These are phyloP conservation scores for Malurus splendens DNA, from an alignment of 2,797 vertebrate species.

Conservation along the genomic window DNA sequence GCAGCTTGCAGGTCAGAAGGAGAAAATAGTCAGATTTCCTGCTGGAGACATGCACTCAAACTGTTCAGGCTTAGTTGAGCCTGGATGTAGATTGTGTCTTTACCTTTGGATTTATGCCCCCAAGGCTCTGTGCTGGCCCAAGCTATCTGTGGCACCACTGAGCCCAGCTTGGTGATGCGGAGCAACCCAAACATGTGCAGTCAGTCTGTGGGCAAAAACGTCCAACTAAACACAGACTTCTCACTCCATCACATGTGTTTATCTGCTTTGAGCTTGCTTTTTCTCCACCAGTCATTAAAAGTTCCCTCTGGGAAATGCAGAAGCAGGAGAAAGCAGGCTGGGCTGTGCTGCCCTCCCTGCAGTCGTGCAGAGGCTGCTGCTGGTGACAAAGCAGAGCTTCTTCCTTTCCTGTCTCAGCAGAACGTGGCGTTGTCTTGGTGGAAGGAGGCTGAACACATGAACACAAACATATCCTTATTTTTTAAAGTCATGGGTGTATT, in stretches of 20 bases:
- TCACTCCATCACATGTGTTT: neutral
- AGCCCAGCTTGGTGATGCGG: neutral
- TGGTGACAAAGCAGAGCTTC: neutral
- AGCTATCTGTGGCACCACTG: neutral
- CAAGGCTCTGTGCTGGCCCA: neutral
- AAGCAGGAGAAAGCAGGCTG: neutral
- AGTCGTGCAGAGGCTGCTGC: neutral
- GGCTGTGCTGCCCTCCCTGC: neutral
- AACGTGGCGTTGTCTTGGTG: neutral
- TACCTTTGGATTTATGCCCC: neutral
- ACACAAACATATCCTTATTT: neutral
- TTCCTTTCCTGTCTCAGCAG: neutral
- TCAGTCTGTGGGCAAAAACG: neutral
- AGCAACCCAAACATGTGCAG: neutral
- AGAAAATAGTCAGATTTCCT: neutral
- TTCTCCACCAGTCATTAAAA: rapidly evolving
- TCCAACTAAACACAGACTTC: neutral
- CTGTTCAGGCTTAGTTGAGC: neutral
- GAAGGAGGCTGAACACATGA: neutral
- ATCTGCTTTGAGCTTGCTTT: neutral
- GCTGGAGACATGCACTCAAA: neutral
- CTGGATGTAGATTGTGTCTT: neutral
- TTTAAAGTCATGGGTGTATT: neutral
- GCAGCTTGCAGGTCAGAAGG: neutral
- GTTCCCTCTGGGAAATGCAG: neutral